These are phyloP conservation scores for Diacarnus erythraeanus DNA, from an alignment of 37 sponge, comb jelly and placozoan species.

Conservation along the genomic window DNA sequence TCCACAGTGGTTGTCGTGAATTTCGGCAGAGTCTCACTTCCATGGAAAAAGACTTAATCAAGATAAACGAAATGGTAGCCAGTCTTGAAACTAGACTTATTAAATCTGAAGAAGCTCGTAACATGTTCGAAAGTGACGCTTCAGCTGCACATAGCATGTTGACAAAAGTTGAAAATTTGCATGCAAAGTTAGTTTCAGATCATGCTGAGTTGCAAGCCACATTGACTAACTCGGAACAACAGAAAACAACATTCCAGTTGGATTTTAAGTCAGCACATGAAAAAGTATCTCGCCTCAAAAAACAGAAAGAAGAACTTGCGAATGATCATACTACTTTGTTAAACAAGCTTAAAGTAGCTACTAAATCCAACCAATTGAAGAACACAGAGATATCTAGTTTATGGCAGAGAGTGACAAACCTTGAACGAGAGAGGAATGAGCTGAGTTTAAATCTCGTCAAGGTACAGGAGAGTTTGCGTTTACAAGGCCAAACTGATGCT, in stretches of 20 bases:
- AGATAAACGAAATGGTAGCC: not conserved
- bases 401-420: slow-evolving; percentile 16
- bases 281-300: slow-evolving; percentile 10
- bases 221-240: slow-evolving; percentile 36
- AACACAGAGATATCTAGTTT: slow-evolving; percentile 24
- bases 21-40: slow-evolving; percentile 12
- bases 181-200: slow-evolving; percentile 42
- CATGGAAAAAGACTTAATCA: slow-evolving; percentile 14
- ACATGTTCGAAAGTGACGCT: not conserved
- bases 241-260: slow-evolving; percentile 15
- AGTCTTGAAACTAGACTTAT: slow-evolving; percentile 28
- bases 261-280: slow-evolving; percentile 33
- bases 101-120: slow-evolving; percentile 22
- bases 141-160: not conserved
- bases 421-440: slow-evolving; percentile 43
- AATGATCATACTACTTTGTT: not conserved
- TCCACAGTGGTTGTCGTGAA: slow-evolving; percentile 13
- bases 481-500: slow-evolving; percentile 37
- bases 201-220: slow-evolving; percentile 36
- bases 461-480: slow-evolving; percentile 32
- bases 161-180: slow-evolving; percentile 13
- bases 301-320: slow-evolving; percentile 36
- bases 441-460: slow-evolving; percentile 23
- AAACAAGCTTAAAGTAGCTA: slow-evolving; percentile 34
- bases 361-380: slow-evolving; percentile 17